A percentile compares a stretch with the other conserved stretches of the same genome.
phyloP scores from a whole-genome alignment of 2,113 vertebrate genomes.

The Sprattus sprattus region DNA sequence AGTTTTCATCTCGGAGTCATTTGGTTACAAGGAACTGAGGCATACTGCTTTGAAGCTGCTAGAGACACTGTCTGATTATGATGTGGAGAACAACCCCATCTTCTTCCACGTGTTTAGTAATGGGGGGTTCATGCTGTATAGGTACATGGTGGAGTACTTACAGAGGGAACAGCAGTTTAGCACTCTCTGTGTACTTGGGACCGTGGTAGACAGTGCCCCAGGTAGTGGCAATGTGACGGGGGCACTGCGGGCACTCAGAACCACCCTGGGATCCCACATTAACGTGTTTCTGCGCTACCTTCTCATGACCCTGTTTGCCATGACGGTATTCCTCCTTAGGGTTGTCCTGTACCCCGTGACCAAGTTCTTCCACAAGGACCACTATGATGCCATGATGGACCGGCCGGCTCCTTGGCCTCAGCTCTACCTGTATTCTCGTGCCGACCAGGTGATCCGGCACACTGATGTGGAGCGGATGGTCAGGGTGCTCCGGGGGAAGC shows the following conservation, averaged over 20 bases:
- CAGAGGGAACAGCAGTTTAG: conserved; percentile 73
- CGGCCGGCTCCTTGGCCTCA: conserved; percentile 85
- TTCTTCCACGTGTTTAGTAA: conserved; percentile 96
- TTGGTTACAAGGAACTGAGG: conserved; percentile 86
- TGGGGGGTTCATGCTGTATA: conserved; percentile 91
- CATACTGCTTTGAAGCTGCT: conserved; percentile 80
- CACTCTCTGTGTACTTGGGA: conserved; percentile 78
- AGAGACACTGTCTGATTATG: conserved; percentile 87
- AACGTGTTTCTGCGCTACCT: conserved; percentile 70
- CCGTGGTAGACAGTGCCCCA: conserved; percentile 88
- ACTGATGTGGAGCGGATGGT: conserved; percentile 79
- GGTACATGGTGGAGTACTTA: conserved; percentile 83
- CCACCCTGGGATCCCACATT: conserved; percentile 70
- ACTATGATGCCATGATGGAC: conserved; percentile 81
- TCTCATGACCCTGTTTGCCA: conserved; percentile 71
- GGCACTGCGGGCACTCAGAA: conserved; percentile 77
- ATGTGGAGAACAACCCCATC: conserved; percentile 84
- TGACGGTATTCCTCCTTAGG: conserved; percentile 71
- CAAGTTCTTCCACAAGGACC: conserved; percentile 82
- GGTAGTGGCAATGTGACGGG: conserved; percentile 83
- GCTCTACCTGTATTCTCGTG: conserved; percentile 86
- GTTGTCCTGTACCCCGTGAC: conserved; percentile 84
- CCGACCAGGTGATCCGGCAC: conserved; percentile 78
- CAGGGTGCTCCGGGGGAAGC: conserved; percentile 65
- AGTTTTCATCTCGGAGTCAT: conserved; percentile 86